These are phyloP conservation scores for Trachelipus rathkii DNA, from an alignment of 1,140 invertebrate species.

Conservation along the genomic window DNA sequence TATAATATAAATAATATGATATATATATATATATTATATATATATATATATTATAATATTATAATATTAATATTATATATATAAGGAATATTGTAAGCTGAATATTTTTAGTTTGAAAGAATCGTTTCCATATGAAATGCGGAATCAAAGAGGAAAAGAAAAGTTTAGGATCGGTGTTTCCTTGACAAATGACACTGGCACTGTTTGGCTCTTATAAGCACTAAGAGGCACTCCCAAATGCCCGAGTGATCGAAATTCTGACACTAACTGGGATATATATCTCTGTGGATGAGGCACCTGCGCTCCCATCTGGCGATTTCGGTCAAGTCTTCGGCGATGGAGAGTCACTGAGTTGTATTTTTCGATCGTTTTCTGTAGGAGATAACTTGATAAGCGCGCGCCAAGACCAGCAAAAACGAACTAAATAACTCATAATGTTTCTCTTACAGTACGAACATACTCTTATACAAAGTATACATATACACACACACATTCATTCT, in stretches of 20 bases:
- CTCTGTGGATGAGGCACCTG: neutral
- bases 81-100: no score
- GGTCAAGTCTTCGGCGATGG: neutral
- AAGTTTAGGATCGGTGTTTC: neutral
- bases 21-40: no score
- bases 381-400: neutral
- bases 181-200: slow-evolving; percentile 5
- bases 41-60: no score
- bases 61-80: no score
- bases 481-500: neutral
- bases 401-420: neutral
- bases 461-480: neutral
- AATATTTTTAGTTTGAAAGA: no score
- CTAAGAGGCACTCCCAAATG: slow-evolving; percentile 5
- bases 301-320: neutral
- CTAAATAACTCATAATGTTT: neutral
- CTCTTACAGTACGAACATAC: neutral
- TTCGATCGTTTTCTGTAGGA: neutral
- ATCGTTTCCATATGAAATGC: no score
- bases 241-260: slow-evolving; percentile 2
- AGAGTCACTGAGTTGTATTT: neutral
- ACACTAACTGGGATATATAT: slow-evolving; percentile 7
- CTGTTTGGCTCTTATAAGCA: neutral
- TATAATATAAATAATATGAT: no score
- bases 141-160: neutral